Conservation (phyloP, 1,140 invertebrate species). For the Procambarus virginalis region DNA sequence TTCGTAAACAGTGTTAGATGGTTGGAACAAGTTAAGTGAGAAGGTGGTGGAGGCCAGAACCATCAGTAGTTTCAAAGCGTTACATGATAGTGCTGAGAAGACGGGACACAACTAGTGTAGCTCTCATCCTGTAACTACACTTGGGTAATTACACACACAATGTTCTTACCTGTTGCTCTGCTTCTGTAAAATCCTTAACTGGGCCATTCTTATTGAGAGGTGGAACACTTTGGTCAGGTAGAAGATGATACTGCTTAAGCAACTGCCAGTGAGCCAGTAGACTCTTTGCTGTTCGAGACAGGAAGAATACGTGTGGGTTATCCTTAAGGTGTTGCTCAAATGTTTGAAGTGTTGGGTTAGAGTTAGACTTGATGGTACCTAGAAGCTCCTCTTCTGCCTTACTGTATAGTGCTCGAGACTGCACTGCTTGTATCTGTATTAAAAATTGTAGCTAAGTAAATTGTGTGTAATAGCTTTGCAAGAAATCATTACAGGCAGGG, state of each 20-base stretch:
- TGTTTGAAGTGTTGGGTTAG: conserved; percentile 82
- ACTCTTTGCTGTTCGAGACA: conserved; percentile 88
- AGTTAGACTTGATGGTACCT: conserved; percentile 81
- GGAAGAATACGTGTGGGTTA: conserved; percentile 90
- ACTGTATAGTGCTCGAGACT: conserved; percentile 92
- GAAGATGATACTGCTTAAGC: conserved; percentile 93
- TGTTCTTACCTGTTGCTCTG: conserved; percentile 83
- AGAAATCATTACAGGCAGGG: too few relatives aligned
- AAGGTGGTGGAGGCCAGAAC: too few relatives aligned
- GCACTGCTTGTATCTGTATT: conserved; percentile 80
- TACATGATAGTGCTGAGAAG: too few relatives aligned
- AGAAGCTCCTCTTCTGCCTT: conserved; percentile 91
- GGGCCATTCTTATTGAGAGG: conserved; percentile 66
- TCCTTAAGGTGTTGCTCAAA: conserved; percentile 92
- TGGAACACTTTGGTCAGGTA: conserved; percentile 87
- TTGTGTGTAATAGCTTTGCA: too few relatives aligned
- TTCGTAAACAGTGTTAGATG: too few relatives aligned
- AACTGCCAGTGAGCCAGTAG: conserved; percentile 92
- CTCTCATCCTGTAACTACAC: background rate
- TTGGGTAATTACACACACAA: background rate
- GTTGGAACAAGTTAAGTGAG: too few relatives aligned
- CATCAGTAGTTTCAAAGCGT: too few relatives aligned
- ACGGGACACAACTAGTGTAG: background rate
- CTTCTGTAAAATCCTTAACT: conserved; percentile 86
- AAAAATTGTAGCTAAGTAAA: background rate